Evolutionary conservation across 2,888 invertebrate genomes (phyloP).

Genomic region (Callimorpha dominula): DNA sequence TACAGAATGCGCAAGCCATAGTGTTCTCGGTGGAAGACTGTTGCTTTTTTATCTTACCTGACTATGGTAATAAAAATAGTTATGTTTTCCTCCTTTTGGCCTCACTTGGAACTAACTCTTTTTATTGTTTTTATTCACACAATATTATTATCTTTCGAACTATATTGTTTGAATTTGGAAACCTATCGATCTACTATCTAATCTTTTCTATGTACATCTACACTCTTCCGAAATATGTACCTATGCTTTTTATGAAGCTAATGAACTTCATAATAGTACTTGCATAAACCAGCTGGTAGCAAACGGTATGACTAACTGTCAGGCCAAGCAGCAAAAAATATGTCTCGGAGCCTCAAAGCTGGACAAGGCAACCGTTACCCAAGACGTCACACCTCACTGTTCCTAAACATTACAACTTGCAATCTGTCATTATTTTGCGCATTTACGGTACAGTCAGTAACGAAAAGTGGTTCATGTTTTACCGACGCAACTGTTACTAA

Average conservation of each 20-base stretch:
- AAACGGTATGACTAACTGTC: conserved; percentile 27
- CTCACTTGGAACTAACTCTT: neutral
- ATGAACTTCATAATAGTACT: conserved; percentile 6
- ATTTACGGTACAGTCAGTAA: conserved; percentile 35
- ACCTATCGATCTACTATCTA: neutral
- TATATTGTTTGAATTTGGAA: neutral
- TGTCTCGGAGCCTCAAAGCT: conserved; percentile 29
- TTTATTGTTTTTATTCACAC: neutral
- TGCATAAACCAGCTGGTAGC: conserved; percentile 9
- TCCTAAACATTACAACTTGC: conserved; percentile 35
- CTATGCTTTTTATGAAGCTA: conserved; percentile 5
- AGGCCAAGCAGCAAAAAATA: conserved; percentile 36
- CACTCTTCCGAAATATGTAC: neutral
- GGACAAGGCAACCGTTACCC: conserved; percentile 40
- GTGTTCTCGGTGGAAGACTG: too few species aligned
- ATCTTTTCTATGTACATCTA: neutral
- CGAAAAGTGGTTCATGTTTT: conserved; percentile 17
- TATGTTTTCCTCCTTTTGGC: neutral
- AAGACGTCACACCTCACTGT: conserved; percentile 48
- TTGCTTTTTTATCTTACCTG: neutral
- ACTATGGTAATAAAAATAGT: neutral
- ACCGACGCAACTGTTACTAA: too few species aligned
- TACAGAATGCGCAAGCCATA: too few species aligned
- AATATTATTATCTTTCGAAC: too few species aligned
- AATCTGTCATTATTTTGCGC: conserved; percentile 43